Percentiles rank a stretch among this genome's conserved stretches.
phyloP scores from a whole-genome alignment of 2,888 invertebrate genomes.

The Eueremaeus valkanovi region DNA sequence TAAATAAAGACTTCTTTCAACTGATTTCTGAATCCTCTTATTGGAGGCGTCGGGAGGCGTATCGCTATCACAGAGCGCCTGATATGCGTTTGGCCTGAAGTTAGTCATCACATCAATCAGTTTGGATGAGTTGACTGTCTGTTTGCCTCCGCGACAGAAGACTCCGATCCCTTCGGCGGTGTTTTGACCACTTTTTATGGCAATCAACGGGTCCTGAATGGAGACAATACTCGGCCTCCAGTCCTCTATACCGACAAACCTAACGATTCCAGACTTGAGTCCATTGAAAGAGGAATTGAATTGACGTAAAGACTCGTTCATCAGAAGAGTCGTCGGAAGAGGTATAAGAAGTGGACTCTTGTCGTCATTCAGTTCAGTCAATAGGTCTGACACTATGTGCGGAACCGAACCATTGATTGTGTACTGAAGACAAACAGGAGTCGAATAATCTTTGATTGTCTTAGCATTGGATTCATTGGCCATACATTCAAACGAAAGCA shows the following conservation, averaged over 20 bases:
- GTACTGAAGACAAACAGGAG: conserved; percentile 52
- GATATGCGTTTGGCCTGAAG: conserved; percentile 75
- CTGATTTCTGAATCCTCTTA: conserved; percentile 68
- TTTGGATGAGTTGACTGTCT: conserved; percentile 61
- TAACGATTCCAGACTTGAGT: conserved; percentile 51
- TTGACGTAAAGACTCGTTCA: conserved; percentile 63
- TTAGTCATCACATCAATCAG: conserved; percentile 73
- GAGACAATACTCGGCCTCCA: conserved; percentile 58
- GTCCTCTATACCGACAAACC: conserved; percentile 64
- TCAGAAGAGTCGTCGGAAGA: conserved; percentile 64
- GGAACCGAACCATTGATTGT: conserved; percentile 81
- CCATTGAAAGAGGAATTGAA: conserved; percentile 61
- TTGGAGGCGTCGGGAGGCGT: conserved; percentile 63
- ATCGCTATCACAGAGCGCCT: conserved; percentile 73
- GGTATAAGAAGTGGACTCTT: conserved; percentile 65
- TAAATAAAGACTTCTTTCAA: conserved; percentile 61
- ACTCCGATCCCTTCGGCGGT: conserved; percentile 66
- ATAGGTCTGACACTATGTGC: conserved; percentile 60
- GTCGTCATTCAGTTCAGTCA: conserved; percentile 47
- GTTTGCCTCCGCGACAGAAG: conserved; percentile 74
- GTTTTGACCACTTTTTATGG: conserved; percentile 67
- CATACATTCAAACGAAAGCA: conserved; percentile 53
- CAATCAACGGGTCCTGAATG: conserved; percentile 66
- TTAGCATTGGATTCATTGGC: background rate
- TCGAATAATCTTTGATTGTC: conserved; percentile 50